A percentile compares a stretch with the other conserved stretches of the same genome.
Conservation (phyloP, 2,888 invertebrate species). For the Lasioglossum vierecki region DNA sequence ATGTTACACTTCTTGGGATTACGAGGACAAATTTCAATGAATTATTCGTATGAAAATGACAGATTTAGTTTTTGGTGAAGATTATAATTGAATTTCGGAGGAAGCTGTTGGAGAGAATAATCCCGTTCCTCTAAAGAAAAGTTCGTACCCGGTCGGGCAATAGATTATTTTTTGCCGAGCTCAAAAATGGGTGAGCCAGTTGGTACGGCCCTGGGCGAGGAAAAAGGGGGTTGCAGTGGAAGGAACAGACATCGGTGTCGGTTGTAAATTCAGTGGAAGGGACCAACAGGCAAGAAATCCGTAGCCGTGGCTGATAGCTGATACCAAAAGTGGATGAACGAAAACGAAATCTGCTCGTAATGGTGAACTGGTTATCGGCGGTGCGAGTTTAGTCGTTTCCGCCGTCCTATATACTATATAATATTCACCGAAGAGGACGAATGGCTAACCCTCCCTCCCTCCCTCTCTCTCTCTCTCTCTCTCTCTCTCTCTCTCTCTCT, state of each 20-base stretch:
- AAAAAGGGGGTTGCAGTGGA: slow-evolving; percentile 29
- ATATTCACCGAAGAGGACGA: slow-evolving; percentile 28
- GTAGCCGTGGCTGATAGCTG: slow-evolving; percentile 1
- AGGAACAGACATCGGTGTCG: slow-evolving; percentile 42
- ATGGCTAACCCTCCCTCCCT: not conserved
- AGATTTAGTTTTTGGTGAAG: too few relatives aligned
- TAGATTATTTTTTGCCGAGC: slow-evolving; percentile 2
- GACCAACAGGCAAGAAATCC: slow-evolving; percentile 46
- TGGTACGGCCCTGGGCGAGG: not conserved
- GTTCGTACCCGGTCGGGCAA: not conserved
- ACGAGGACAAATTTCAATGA: too few relatives aligned
- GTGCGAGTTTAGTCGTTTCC: slow-evolving; percentile 15
- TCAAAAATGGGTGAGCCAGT: not conserved
- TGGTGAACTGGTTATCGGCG: slow-evolving; percentile 36
- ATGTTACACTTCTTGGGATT: too few relatives aligned
- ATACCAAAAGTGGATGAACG: slow-evolving; percentile 30
- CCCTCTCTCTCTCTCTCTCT: too few relatives aligned
- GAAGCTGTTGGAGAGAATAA: not conserved
- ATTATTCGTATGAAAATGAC: too few relatives aligned
- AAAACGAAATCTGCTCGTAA: slow-evolving; percentile 48
- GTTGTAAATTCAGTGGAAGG: slow-evolving; percentile 59
- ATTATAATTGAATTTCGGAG: not conserved
- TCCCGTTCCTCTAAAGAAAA: not conserved
- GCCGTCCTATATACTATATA: slow-evolving; percentile 16
- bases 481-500: too few relatives aligned